Evolutionary conservation across 2,797 vertebrate genomes (phyloP).

Genomic region (Chelon auratus): DNA sequence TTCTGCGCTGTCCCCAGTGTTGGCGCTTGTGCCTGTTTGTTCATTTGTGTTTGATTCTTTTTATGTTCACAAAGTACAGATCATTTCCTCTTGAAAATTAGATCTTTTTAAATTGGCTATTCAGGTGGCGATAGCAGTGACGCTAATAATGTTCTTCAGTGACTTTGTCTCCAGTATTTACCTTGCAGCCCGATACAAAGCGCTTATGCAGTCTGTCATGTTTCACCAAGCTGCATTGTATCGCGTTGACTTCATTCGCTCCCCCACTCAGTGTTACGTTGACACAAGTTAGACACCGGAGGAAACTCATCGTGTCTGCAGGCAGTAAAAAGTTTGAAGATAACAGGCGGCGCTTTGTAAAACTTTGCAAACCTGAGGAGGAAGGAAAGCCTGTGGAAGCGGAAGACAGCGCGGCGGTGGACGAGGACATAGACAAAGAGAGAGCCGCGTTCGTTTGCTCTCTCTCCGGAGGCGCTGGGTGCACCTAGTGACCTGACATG

Average conservation of each 20-base stretch:
- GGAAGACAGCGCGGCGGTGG: constrained; percentile 33
- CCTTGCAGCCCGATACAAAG: constrained; percentile 19
- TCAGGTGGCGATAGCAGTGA: constrained; percentile 1
- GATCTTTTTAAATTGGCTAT: constrained; percentile 32
- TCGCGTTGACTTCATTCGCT: constrained; percentile 23
- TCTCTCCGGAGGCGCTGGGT: constrained; percentile 49
- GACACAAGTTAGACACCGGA: constrained; percentile 4
- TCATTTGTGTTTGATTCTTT: constrained; percentile 48
- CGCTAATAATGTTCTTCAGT: constrained; percentile 21
- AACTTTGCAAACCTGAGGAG: constrained; percentile 33
- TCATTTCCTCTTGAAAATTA: constrained; percentile 38
- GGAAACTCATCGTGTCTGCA: constrained; percentile 9
- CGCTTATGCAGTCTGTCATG: constrained; percentile 21
- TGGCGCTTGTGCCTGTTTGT: constrained; percentile 8
- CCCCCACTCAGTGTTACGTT: constrained; percentile 6
- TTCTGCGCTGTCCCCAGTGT: constrained; percentile 51
- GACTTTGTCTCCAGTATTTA: constrained; percentile 39
- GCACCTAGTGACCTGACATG: constrained; percentile 59
- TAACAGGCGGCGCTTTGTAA: constrained; percentile 28
- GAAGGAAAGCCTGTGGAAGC: constrained; percentile 33
- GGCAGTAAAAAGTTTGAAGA: constrained; percentile 21
- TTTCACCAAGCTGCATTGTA: constrained; percentile 14
- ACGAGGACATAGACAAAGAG: constrained; percentile 36
- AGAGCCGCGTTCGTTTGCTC: constrained; percentile 34
- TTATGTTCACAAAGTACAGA: constrained; percentile 49